Conservation (phyloP, 2,888 invertebrate genomes). For the Phasia obesa region DNA sequence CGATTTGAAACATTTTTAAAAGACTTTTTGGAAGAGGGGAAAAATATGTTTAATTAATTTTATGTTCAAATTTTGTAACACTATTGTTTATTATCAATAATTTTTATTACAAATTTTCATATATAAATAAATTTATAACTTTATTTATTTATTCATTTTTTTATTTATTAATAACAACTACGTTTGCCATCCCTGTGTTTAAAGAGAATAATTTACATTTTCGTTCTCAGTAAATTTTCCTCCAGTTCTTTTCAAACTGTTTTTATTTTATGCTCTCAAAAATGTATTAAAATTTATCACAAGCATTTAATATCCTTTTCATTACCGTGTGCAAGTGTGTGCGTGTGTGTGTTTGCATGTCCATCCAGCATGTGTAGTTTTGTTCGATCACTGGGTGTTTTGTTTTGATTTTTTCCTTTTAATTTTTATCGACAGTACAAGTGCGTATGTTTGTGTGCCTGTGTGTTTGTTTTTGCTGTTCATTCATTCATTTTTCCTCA, state of each 20-base stretch:
- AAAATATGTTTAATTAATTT: no score
- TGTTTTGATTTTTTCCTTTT: constrained; percentile 42
- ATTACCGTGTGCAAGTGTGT: no score
- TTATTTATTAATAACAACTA: no score
- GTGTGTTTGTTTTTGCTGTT: constrained; percentile 16
- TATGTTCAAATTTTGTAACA: no score
- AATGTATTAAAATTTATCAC: constrained; percentile 13
- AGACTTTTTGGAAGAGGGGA: no score
- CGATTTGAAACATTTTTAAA: no score
- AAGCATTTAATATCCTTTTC: constrained; percentile 14
- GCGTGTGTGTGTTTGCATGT: constrained; percentile 1
- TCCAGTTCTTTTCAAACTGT: constrained; percentile 39
- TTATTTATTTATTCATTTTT: no score
- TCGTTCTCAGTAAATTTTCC: background rate
- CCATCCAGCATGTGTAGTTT: background rate
- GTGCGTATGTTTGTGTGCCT: background rate
- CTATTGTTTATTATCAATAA: no score
- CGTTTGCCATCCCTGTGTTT: background rate
- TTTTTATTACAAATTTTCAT: no score
- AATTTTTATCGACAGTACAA: background rate
- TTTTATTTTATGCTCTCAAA: background rate
- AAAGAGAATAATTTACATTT: background rate
- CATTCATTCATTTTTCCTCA: constrained; percentile 23
- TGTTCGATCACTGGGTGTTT: constrained; percentile 23
- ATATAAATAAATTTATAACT: no score